Base-by-base conservation (phyloP, 2,113 vertebrate species). In the Phoxinus phoxinus region DNA sequence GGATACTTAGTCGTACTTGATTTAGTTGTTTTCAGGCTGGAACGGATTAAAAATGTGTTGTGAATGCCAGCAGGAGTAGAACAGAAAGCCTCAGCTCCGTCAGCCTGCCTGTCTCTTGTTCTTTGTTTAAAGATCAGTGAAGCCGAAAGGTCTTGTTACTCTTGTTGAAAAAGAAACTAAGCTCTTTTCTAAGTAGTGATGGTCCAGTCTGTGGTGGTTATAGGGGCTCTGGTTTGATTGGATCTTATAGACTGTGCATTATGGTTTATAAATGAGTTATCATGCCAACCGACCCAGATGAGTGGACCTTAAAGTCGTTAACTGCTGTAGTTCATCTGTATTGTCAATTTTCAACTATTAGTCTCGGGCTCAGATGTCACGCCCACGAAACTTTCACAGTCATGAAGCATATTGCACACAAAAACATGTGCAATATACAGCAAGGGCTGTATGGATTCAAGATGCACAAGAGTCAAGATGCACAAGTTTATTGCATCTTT, bases 111-210 rank as follows among this genome's bases (percentile, higher is more conserved):
- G 61, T 69, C 44, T 81, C 21, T 81, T 81, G 61, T 48, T 81
- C 61, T 81, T 83, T 71, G 67, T 83, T 83, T 56, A 83, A 37
- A 58, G 81, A 56, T 83, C 48, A 72, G 81, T 72, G 46, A 83
- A 83, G 19, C 56, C 13, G 67, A 83, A 83, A 83, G 67, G 81
- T 71, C 61, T 83, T 53, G 65, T 72, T 72, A 25, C 51, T 83
- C 32, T 72, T 56, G 65, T 35, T 72, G 30, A 71, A 51, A 71
- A 1, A 71, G 61, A 81, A 46, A 81, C 37, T 46, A 30, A 63
- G 61, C 79, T 81, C 61, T 65, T 51, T 76, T 48, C 46, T 30
- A 53, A 81, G 61, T 48, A 27, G 17, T 13, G 27, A 51, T 23
- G 17, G 21, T 51, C 27, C 17, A 81, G 80, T 56, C 37, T 78